These are phyloP conservation scores for Athene noctua DNA, from an alignment of 2,113 vertebrate genomes.

Conservation along the genomic window DNA sequence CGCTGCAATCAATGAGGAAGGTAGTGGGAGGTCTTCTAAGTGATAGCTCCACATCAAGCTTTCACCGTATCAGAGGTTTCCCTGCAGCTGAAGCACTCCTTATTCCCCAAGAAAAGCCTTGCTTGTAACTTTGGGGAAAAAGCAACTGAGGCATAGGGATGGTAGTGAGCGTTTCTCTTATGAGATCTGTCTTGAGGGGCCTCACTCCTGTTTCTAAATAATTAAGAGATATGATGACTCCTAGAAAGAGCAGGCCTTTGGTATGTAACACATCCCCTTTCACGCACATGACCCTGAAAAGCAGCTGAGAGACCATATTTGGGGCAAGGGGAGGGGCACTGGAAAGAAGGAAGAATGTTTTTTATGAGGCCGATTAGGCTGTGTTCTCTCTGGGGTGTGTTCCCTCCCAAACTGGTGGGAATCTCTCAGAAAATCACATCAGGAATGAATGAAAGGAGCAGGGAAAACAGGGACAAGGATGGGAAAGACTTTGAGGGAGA, in stretches of 20 bases:
- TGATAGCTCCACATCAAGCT: background rate
- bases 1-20: background rate
- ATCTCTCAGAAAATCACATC: constrained; percentile 62
- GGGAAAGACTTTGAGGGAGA: background rate
- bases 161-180: background rate
- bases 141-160: background rate
- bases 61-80: background rate
- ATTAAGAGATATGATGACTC: background rate
- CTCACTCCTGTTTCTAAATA: background rate
- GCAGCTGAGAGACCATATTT: background rate
- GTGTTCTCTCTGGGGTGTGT: constrained; percentile 52
- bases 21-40: background rate
- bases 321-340: background rate
- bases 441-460: constrained; percentile 1
- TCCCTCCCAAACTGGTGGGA: constrained; percentile 58
- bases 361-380: constrained; percentile 53
- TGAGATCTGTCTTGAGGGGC: background rate
- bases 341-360: background rate
- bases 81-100: background rate
- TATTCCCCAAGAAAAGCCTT: background rate
- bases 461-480: constrained; percentile 23
- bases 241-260: constrained; percentile 18
- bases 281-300: background rate
- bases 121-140: background rate
- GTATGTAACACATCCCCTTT: background rate